These are phyloP conservation scores for Lithosia quadra DNA, from an alignment of 2,888 invertebrate species.

Conservation along the genomic window DNA sequence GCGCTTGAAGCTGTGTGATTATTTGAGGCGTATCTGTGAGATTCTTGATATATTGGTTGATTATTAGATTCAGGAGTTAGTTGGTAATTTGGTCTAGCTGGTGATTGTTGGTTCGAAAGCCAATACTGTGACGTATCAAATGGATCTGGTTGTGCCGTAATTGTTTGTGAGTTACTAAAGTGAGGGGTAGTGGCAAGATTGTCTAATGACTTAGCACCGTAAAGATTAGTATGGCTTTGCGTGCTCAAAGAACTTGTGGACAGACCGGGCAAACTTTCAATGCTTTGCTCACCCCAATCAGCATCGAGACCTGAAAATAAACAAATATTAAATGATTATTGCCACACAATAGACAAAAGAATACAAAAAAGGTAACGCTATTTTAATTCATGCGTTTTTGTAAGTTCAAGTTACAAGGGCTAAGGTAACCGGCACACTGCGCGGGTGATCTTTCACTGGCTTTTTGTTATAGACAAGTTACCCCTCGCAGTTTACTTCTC, in stretches of 20 bases:
- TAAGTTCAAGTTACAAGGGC: no score
- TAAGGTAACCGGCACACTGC: no score
- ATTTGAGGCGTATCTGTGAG: conserved; percentile 58
- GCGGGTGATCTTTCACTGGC: no score
- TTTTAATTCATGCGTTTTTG: no score
- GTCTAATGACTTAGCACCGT: conserved; percentile 79
- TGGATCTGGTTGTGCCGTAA: conserved; percentile 60
- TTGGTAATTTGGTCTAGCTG: conserved; percentile 55
- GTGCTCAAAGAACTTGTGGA: conserved; percentile 56
- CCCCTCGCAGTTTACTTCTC: no score
- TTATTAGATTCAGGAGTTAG: conserved; percentile 48
- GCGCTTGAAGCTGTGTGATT: conserved; percentile 52
- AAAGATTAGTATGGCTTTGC: conserved; percentile 64
- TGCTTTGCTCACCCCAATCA: conserved; percentile 76
- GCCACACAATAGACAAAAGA: background rate
- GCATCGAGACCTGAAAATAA: conserved; percentile 67
- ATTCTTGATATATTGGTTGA: conserved; percentile 59
- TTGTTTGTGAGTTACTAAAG: conserved; percentile 30
- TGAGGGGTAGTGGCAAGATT: conserved; percentile 60
- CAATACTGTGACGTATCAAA: conserved; percentile 77
- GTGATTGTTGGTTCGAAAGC: conserved; percentile 58
- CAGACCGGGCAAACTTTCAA: conserved; percentile 75
- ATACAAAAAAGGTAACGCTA: no score
- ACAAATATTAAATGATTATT: background rate
- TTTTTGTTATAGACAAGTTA: no score